These are phyloP conservation scores for Ichneumon xanthorius DNA, from an alignment of 2,888 invertebrate species.

Conservation along the genomic window DNA sequence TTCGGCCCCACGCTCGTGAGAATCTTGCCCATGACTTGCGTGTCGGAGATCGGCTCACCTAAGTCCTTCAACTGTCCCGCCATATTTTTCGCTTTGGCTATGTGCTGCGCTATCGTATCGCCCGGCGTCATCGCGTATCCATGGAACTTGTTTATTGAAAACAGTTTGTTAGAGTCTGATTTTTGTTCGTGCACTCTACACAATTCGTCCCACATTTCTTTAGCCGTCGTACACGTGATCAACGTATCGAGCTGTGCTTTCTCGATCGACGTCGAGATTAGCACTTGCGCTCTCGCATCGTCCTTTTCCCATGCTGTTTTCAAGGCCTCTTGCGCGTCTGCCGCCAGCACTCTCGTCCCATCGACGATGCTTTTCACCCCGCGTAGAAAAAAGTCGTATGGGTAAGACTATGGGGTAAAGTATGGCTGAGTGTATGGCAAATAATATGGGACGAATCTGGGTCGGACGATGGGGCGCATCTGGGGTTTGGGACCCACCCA, in stretches of 20 bases:
- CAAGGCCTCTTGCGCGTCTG: not conserved
- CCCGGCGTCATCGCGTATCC: not conserved
- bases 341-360: conserved; percentile 45
- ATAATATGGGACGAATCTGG: no score
- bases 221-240: conserved; percentile 60
- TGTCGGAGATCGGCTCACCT: not conserved
- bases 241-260: conserved; percentile 55
- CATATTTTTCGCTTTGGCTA: conserved; percentile 21
- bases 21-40: conserved; percentile 8
- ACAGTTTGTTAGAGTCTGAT: conserved; percentile 30
- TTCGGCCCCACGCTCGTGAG: not conserved
- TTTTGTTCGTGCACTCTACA: conserved; percentile 62
- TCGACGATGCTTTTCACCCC: conserved; percentile 50
- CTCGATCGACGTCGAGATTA: conserved; percentile 68
- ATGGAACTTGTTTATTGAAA: not conserved
- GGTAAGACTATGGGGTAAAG: no score
- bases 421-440: no score
- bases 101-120: conserved; percentile 9
- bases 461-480: no score
- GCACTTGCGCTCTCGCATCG: conserved; percentile 60
- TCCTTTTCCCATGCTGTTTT: conserved; percentile 54
- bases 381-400: no score
- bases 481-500: no score
- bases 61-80: conserved; percentile 4
- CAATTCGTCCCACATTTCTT: conserved; percentile 63